Base-by-base conservation (phyloP, 2,113 vertebrate species). In the Poecile atricapillus region DNA sequence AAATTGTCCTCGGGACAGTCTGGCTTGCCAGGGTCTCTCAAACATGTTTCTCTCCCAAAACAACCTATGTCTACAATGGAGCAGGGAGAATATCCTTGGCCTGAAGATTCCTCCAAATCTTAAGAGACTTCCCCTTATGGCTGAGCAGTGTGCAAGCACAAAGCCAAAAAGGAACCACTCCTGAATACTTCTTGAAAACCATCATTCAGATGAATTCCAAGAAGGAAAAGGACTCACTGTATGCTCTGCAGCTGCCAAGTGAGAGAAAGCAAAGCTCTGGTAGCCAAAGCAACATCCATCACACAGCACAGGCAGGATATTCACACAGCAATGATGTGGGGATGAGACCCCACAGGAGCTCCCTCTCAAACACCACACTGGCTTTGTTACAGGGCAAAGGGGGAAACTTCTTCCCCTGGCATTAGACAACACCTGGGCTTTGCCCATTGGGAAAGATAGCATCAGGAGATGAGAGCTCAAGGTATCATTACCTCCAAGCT, bases 361-460 rank as follows among this genome's bases (percentile, higher is more conserved):
- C 8, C 8, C 31, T 74, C 55, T 69, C 4, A 2, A 89, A 67
- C 1, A 5, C 15, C 10, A 41, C 0, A 0, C 5, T 44, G 35
- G 27, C 11, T 74, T 77, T 41, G 12, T 13, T 60, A 31, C 1
- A 18, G 41, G 69, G 55, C 31, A 65, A 39, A 60, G 11, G 14
- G 20, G 13, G 3, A 39, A 65, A 20, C 24, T 73, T 81, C 52
- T 27, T 85, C 13, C 62, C 11, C 49, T 50, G 22, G 41, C 22
- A 55, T 33, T 41, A n/a, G 18, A 35, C 27, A 58, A 19, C 1
- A 7, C 25, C 52, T 52, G 31, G 11, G 28, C 31, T 94, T 50
- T n/a, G 46, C 15, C 44, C 9, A 3, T 1, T 16, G 13, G 46
- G 37, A 41, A 53, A 90, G 28, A 41, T 0, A 11, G 15, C 46